These are phyloP conservation scores for Setophaga petechia DNA, from an alignment of 2,113 vertebrate species.

Conservation along the genomic window DNA sequence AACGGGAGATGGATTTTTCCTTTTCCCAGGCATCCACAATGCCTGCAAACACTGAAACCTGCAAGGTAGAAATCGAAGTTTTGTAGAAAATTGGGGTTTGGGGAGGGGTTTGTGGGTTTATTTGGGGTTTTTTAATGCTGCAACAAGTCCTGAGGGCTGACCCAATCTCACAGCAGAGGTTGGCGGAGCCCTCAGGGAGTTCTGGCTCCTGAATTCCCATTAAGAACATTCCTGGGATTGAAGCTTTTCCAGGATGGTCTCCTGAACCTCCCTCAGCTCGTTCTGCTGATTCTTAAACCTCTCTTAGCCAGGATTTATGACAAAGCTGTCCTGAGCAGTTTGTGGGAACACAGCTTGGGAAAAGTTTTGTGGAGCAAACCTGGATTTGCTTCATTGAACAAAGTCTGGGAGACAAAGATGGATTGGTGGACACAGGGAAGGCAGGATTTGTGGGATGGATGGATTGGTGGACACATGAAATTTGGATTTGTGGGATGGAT, in stretches of 20 bases:
- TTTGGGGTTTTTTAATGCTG: neutral
- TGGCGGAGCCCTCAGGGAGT: neutral
- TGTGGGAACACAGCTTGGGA: neutral
- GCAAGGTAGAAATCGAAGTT: accelerated
- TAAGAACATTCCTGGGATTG: neutral
- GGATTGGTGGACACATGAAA: too few species aligned
- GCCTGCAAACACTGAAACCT: neutral
- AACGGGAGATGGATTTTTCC: neutral
- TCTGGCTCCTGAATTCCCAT: neutral
- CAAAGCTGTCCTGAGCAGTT: neutral
- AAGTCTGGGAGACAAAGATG: neutral
- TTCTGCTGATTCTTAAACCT: neutral
- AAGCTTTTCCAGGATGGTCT: neutral
- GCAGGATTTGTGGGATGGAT: neutral
- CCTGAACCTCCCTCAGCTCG: neutral
- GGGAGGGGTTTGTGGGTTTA: neutral
- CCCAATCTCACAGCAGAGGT: neutral
- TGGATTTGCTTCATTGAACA: neutral
- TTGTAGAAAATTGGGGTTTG: neutral
- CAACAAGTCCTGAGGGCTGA: neutral
- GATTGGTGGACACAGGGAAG: neutral
- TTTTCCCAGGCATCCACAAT: neutral
- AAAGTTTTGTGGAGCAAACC: neutral
- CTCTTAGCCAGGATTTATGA: neutral
- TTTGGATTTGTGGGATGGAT: neutral